phyloP scores from a whole-genome alignment of 2,113 vertebrate species.

The Mesoclemmys tuberculata region DNA sequence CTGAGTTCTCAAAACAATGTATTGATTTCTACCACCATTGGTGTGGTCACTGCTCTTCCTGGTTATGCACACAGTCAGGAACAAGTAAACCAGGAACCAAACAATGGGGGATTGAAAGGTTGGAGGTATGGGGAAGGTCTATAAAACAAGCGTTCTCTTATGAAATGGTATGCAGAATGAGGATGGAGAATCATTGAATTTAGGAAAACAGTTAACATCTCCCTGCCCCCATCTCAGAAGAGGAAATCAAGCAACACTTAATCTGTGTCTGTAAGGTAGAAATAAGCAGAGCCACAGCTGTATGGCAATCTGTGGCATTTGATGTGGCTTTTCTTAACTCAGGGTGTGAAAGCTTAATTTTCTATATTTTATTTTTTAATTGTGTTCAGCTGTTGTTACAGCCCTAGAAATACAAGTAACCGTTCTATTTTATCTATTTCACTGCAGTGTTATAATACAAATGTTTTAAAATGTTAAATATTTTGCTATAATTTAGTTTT shows the following conservation, averaged over 20 bases:
- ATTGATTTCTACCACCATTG: background rate
- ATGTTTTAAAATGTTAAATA: conserved; percentile 20
- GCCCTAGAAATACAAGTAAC: background rate
- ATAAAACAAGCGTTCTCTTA: background rate
- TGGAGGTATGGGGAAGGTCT: background rate
- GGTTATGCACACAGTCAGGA: background rate
- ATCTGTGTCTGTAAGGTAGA: background rate
- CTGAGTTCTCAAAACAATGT: background rate
- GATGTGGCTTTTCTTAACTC: background rate
- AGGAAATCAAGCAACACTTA: background rate
- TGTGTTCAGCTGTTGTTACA: background rate
- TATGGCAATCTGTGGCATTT: background rate
- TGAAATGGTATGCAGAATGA: background rate
- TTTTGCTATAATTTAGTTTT: conserved; percentile 61
- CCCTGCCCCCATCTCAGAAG: background rate
- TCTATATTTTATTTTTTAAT: background rate
- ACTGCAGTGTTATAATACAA: background rate
- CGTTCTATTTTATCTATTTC: background rate
- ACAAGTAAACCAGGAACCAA: background rate
- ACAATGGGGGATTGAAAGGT: background rate
- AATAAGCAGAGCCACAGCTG: background rate
- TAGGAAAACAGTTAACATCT: background rate
- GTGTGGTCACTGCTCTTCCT: background rate
- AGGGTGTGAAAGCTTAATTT: background rate
- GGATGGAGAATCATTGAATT: background rate